phyloP scores from a whole-genome alignment of 2,888 invertebrate genomes.

The Amphipyra tragopoginis region DNA sequence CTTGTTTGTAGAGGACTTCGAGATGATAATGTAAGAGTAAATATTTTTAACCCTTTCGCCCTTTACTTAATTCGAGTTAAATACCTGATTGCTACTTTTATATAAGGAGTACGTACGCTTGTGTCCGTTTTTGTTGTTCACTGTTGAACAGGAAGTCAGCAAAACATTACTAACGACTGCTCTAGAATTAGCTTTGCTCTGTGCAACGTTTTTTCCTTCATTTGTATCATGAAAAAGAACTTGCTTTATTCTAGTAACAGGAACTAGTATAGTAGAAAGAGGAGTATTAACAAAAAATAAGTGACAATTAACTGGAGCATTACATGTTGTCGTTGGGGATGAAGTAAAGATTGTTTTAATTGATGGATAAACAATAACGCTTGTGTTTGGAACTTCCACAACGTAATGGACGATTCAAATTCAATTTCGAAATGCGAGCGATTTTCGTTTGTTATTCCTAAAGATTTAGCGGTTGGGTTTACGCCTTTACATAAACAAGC shows the following conservation, averaged over 20 bases:
- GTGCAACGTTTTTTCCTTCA: constrained; percentile 28
- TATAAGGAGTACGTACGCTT: constrained; percentile 10
- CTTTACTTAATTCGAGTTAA: constrained; percentile 57
- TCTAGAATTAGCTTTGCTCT: constrained; percentile 29
- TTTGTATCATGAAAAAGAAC: constrained; percentile 30
- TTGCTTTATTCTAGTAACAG: constrained; percentile 18
- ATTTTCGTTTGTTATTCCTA: constrained; percentile 39
- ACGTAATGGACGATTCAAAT: constrained; percentile 39
- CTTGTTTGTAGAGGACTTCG: constrained; percentile 76
- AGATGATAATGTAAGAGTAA: constrained; percentile 73
- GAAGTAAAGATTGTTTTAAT: constrained; percentile 39
- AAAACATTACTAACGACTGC: constrained; percentile 45
- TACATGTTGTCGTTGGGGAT: constrained; percentile 20
- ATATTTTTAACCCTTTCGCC: constrained; percentile 71
- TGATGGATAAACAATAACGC: constrained; percentile 21
- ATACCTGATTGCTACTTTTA: constrained; percentile 48
- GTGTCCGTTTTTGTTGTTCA: constrained; percentile 21
- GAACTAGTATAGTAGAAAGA: no score
- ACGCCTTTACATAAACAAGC: constrained; percentile 46
- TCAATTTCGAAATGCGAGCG: constrained; percentile 17
- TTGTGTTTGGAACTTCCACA: constrained; percentile 20
- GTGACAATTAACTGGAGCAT: constrained; percentile 17
- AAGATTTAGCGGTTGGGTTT: constrained; percentile 34
- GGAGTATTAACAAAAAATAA: constrained; percentile 22
- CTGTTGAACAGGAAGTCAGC: constrained; percentile 28